These are phyloP conservation scores for Stegana nigrithorax DNA, from an alignment of 2,888 invertebrate species.

Conservation along the genomic window DNA sequence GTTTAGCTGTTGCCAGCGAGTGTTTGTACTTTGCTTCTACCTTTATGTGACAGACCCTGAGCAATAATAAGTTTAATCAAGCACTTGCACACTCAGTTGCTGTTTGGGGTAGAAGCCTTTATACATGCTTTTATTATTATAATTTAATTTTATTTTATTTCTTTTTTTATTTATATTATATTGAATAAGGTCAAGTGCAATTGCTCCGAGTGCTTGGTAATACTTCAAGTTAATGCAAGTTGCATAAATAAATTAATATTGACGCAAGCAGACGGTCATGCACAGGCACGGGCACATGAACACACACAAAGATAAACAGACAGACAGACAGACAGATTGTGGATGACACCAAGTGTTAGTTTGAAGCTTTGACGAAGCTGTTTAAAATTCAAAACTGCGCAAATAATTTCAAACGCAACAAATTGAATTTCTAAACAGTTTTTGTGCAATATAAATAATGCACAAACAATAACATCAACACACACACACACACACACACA, in stretches of 20 bases:
- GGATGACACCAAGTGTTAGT: too few relatives aligned
- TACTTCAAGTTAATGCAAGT: neutral
- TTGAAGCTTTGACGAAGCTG: neutral
- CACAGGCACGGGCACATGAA: too few relatives aligned
- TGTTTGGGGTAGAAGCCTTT: too few relatives aligned
- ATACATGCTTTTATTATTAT: too few relatives aligned
- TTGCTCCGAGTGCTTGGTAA: neutral
- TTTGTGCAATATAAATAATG: neutral
- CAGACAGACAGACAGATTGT: too few relatives aligned
- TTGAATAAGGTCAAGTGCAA: neutral
- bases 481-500: neutral
- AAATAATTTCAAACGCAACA: neutral
- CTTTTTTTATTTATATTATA: neutral
- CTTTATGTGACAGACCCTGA: too few relatives aligned
- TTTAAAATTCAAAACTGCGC: neutral
- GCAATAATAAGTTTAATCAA: too few relatives aligned
- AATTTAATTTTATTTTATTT: too few relatives aligned
- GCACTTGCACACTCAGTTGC: too few relatives aligned
- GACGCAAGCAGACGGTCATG: neutral
- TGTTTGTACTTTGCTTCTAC: too few relatives aligned
- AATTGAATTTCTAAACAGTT: slow-evolving; percentile 16
- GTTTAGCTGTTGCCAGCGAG: too few relatives aligned
- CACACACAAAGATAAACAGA: too few relatives aligned
- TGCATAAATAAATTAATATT: slow-evolving; percentile 8
- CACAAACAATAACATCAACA: neutral